Conservation (phyloP, 1,140 invertebrate genomes). For the Bombus pyrosoma region DNA sequence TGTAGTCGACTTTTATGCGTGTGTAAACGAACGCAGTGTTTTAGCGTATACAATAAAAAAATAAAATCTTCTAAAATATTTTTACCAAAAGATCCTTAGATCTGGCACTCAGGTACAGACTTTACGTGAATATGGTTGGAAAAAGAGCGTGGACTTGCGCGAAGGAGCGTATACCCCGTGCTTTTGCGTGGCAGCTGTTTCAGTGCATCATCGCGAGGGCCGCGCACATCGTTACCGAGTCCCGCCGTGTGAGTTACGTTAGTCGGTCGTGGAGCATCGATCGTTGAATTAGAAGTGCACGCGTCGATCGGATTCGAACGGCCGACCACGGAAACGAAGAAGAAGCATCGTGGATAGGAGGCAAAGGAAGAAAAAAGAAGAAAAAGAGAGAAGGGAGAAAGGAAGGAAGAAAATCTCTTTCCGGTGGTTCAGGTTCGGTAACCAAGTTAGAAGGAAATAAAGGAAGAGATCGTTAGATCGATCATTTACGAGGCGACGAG, state of each 20-base stretch:
- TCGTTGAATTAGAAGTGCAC: conserved; percentile 22
- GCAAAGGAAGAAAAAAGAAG: background rate
- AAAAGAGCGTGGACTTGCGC: conserved; percentile 44
- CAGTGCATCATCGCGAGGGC: conserved; percentile 33
- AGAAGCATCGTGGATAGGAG: background rate
- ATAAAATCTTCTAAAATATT: background rate
- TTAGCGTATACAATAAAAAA: background rate
- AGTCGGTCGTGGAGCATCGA: conserved; percentile 56
- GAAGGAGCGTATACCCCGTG: conserved; percentile 62
- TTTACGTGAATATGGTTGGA: background rate
- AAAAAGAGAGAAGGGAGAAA: background rate
- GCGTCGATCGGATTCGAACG: conserved; percentile 15
- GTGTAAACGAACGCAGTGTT: background rate
- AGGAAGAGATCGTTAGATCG: background rate
- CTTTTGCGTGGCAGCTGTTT: conserved; percentile 65
- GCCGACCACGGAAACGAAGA: background rate
- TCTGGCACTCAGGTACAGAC: background rate
- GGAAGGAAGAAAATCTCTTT: background rate
- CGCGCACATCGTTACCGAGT: conserved; percentile 42
- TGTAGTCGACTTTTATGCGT: no score
- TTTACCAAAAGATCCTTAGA: background rate
- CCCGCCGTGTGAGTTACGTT: conserved; percentile 21
- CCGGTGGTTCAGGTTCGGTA: background rate
- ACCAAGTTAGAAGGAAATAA: background rate
- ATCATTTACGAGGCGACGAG: background rate